phyloP scores from a whole-genome alignment of 2,113 vertebrate genomes.

The cat (Felis catus) region DNA sequence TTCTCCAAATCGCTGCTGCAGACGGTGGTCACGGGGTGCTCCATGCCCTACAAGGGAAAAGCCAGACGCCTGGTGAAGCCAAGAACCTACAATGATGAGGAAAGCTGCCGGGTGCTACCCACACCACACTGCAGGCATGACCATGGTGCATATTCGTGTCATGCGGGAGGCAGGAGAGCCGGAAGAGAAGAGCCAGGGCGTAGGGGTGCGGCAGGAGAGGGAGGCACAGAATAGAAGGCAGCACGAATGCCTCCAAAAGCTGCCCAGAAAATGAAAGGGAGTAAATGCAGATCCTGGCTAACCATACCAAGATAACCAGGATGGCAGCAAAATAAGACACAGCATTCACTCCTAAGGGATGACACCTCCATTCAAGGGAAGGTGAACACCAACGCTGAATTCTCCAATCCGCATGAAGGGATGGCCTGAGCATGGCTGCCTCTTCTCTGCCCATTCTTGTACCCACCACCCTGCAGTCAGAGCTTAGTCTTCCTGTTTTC shows the following conservation, averaged over 20 bases:
- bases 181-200: not conserved
- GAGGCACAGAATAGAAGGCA: not conserved
- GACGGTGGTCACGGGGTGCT: constrained; percentile 83
- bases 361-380: not conserved
- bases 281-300: not conserved
- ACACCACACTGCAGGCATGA: not conserved
- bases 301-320: not conserved
- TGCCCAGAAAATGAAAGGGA: not conserved
- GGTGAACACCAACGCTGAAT: not conserved
- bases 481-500: not conserved
- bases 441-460: not conserved
- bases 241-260: not conserved
- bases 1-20: constrained; percentile 89
- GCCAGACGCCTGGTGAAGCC: not conserved
- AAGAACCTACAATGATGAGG: not conserved
- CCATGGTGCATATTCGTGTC: too few relatives aligned
- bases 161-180: not conserved
- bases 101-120: not conserved
- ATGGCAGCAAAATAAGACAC: not conserved
- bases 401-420: not conserved
- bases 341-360: not conserved
- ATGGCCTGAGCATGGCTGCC: too few relatives aligned
- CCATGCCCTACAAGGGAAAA: constrained; percentile 80
- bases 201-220: not conserved
- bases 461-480: not conserved